phyloP scores from a whole-genome alignment of 2,797 vertebrate genomes.

The Pantherophis vulpinus region DNA sequence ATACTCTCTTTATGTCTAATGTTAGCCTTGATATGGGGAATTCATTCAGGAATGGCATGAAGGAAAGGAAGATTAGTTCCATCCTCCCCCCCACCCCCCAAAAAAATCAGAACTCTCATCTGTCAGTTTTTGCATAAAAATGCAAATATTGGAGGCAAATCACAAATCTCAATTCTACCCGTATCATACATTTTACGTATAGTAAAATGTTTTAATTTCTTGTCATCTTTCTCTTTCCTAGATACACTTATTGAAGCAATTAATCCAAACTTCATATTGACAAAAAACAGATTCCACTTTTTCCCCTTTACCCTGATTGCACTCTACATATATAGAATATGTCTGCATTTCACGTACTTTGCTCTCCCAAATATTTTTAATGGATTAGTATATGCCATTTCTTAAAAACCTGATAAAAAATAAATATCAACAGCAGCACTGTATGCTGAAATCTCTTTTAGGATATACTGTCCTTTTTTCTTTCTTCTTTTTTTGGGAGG shows the following conservation, averaged over 20 bases:
- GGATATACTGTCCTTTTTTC: background rate
- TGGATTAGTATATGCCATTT: conserved; percentile 15
- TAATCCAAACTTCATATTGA: conserved; percentile 1
- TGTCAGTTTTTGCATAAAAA: background rate
- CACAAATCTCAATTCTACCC: background rate
- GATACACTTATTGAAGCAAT: conserved; percentile 51
- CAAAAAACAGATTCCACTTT: conserved; percentile 23
- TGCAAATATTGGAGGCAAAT: background rate
- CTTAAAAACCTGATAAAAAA: conserved; percentile 20
- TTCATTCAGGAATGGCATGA: background rate
- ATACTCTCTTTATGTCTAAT: background rate
- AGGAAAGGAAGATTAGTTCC: background rate
- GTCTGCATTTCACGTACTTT: conserved; percentile 5
- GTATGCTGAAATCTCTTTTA: background rate
- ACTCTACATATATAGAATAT: conserved; percentile 44
- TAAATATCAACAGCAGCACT: background rate
- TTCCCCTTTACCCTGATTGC: background rate
- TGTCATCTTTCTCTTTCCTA: conserved; percentile 68
- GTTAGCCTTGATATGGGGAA: background rate
- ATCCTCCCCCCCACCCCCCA: background rate
- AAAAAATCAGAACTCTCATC: background rate
- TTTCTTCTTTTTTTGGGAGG: background rate
- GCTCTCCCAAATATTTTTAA: conserved; percentile 15
- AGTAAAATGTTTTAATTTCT: conserved; percentile 56
- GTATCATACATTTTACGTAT: no score